phyloP scores from a whole-genome alignment of 2,113 vertebrate genomes.

The Eidolon helvum region DNA sequence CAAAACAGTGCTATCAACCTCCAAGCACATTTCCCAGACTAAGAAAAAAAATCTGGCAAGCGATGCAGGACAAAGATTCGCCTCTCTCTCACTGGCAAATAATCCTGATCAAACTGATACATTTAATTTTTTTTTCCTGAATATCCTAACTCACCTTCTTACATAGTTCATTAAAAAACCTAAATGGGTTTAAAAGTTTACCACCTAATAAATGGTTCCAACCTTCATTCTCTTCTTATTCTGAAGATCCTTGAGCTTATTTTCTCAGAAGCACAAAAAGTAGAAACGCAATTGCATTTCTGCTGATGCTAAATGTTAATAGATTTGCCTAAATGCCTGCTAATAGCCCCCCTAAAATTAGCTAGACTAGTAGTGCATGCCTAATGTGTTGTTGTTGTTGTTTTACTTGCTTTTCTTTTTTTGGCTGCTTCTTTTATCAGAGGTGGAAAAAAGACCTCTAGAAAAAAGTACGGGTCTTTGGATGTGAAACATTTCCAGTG shows the following conservation, averaged over 20 bases:
- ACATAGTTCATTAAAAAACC: constrained; percentile 11
- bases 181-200: constrained; percentile 34
- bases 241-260: constrained; percentile 68
- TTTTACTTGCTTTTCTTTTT: constrained; percentile 72
- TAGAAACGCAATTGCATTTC: constrained; percentile 75
- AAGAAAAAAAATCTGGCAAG: neutral
- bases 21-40: constrained; percentile 3
- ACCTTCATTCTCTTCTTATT: constrained; percentile 42
- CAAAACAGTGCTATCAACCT: constrained; percentile 28
- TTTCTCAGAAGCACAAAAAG: constrained; percentile 79
- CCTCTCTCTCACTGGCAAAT: neutral
- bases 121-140: neutral
- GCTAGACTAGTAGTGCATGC: constrained; percentile 82
- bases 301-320: constrained; percentile 85
- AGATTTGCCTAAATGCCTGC: constrained; percentile 83
- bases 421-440: neutral
- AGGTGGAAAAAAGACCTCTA: neutral
- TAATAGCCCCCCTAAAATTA: constrained; percentile 85
- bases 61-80: neutral
- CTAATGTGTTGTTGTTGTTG: constrained; percentile 82
- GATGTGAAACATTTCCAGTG: constrained; percentile 37
- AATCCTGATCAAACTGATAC: neutral
- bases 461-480: constrained; percentile 18
- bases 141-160: neutral
- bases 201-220: constrained; percentile 45